Conservation (phyloP, 2,113 vertebrate genomes). For the Sciurus niger region DNA sequence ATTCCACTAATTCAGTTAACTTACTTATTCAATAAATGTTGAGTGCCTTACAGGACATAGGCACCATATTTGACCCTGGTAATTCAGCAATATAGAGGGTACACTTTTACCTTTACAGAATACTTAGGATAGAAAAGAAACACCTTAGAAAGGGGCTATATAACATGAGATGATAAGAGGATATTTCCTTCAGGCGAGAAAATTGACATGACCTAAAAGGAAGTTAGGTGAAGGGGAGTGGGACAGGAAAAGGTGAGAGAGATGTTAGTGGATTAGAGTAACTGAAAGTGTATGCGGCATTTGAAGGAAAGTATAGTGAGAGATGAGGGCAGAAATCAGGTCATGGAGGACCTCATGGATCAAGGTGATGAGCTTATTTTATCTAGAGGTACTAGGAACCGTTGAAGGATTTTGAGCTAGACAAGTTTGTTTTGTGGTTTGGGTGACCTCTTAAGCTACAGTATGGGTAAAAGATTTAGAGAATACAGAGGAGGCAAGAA, state of each 20-base stretch:
- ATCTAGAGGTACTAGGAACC: neutral
- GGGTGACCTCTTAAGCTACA: slow-evolving; percentile 11
- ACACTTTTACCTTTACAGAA: slow-evolving; percentile 5
- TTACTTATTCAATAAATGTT: slow-evolving; percentile 22
- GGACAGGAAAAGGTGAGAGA: neutral
- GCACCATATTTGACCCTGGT: neutral
- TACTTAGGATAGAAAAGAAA: slow-evolving; percentile 36
- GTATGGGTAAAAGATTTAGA: slow-evolving; percentile 30
- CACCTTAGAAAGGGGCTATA: slow-evolving; percentile 33
- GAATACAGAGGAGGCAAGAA: neutral
- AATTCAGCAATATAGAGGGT: slow-evolving; percentile 28
- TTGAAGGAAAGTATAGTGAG: neutral
- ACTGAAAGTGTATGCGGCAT: slow-evolving; percentile 14
- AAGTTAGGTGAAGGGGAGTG: neutral
- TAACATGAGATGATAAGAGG: neutral
- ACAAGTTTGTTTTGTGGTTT: slow-evolving; percentile 45
- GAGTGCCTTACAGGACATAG: neutral
- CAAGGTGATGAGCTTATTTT: slow-evolving; percentile 38
- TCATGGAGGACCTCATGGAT: neutral
- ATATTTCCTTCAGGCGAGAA: slow-evolving; percentile 13
- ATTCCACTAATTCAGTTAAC: slow-evolving; percentile 52
- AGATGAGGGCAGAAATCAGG: slow-evolving; percentile 26
- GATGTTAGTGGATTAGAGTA: neutral
- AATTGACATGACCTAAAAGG: neutral
- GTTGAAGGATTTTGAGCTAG: slow-evolving; percentile 27